Evolutionary conservation across 2,797 vertebrate species (phyloP), one percentile per base, ranked within the genome.

Genomic region (Allochrocebus solatus): DNA sequence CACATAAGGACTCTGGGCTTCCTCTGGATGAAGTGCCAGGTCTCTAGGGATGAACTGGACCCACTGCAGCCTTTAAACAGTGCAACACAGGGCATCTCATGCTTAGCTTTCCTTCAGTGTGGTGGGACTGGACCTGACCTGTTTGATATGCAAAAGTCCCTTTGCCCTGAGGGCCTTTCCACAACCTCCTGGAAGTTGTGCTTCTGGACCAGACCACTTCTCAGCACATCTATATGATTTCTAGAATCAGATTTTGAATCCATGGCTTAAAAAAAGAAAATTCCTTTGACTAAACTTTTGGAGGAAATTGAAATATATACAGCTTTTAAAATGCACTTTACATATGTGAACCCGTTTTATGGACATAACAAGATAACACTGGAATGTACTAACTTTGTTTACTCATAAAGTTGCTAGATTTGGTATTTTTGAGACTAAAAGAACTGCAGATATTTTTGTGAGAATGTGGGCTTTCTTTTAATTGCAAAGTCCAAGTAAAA

Each of bases 381-480:
- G 59, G 84, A 89, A 80, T 78, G 55, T 81, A 36, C 10, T 59
- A 70, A 83, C 70, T 95, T 92, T 30, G 10, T 88, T 93, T 91
- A 81, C 50, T 46, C 22, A 57, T 84, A 82, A 91, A 82, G 9
- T 85, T 78, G 53, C 36, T 75, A 16, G 17, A 83, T 39, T 92
- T 80, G 74, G 36, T 86, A 53, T 87, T 92, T 90, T 43, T 80
- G 70, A 75, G 84, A 64, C 26, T 36, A 43, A 88, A 91, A 82
- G 48, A 74, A 80, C 28, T 91, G 61, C 91, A 89, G 46, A 46
- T 46, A 70, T 61, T 86, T 87, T 75, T 67, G 41, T 89, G 83
- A 94, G 48, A 96, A 96, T 19, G 11, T 91, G 94, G 95, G 48
- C 36, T 93, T 94, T 72, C 43, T 82, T 93, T 95, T 79, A 75